Percentiles rank a stretch among this genome's conserved stretches.
phyloP scores from a whole-genome alignment of 2,797 vertebrate genomes.

The Clarias platycephalus region DNA sequence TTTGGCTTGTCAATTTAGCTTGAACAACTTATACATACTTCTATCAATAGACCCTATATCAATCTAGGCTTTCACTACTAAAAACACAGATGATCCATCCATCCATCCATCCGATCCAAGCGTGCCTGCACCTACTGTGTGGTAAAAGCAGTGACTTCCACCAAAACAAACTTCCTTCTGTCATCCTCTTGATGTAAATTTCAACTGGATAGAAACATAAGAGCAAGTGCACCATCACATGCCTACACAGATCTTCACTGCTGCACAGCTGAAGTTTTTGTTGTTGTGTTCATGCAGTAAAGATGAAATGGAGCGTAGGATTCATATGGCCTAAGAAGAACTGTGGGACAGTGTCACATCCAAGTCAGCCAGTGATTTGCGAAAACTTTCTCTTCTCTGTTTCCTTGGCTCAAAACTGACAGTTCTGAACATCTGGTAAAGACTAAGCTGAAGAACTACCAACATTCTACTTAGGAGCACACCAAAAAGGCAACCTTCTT shows the following conservation, averaged over 20 bases:
- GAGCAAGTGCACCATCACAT: neutral
- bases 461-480: neutral
- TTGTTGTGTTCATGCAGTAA: conserved; percentile 30
- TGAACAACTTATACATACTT: neutral
- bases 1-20: neutral
- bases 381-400: conserved; percentile 21
- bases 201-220: neutral
- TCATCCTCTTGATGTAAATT: conserved; percentile 23
- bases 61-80: neutral
- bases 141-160: conserved; percentile 20
- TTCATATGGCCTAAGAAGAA: conserved; percentile 28
- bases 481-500: neutral
- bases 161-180: conserved; percentile 53
- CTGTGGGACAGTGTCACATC: conserved; percentile 11
- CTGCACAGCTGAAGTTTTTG: conserved; percentile 20
- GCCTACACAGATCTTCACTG: neutral
- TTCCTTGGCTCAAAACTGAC: conserved; percentile 7
- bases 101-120: conserved; percentile 22
- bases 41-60: neutral
- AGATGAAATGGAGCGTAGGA: conserved; percentile 28
- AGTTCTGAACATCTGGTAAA: conserved; percentile 43
- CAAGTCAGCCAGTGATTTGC: conserved; percentile 14
- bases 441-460: conserved; percentile 10
- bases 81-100: conserved; percentile 9
- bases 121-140: conserved; percentile 32